Evolutionary conservation across 2,113 vertebrate species (phyloP).

Genomic region (Fregata magnificens): DNA sequence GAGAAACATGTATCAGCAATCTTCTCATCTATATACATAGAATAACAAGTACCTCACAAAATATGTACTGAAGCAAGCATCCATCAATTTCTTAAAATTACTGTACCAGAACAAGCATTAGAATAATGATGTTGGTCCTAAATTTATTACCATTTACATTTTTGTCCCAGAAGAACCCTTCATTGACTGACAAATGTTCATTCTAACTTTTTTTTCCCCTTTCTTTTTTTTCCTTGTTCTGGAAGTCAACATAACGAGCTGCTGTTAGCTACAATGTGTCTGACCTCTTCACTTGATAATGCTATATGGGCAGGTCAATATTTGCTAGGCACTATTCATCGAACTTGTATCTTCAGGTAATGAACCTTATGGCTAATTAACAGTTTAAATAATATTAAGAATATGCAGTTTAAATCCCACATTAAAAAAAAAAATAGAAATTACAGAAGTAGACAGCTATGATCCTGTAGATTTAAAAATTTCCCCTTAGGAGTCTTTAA

Average conservation of each 20-base stretch:
- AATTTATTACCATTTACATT: neutral
- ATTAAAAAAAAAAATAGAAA: neutral
- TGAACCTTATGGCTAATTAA: neutral
- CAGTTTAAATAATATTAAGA: neutral
- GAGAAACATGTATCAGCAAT: neutral
- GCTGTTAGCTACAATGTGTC: neutral
- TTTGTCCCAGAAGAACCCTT: neutral
- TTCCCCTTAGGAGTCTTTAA: neutral
- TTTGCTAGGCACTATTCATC: neutral
- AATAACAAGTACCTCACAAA: neutral
- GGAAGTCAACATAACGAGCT: neutral
- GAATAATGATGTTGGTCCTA: neutral
- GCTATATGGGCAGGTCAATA: neutral
- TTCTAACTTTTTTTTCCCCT: neutral
- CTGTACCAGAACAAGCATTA: neutral
- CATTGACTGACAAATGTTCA: neutral
- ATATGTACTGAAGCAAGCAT: neutral
- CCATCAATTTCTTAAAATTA: neutral
- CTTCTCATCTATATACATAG: neutral
- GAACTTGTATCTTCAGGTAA: neutral
- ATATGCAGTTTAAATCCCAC: neutral
- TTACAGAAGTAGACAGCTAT: neutral
- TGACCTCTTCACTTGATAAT: neutral
- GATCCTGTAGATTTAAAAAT: neutral
- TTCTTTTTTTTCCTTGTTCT: neutral